phyloP scores from a whole-genome alignment of 2,888 invertebrate genomes.

The Noctua fimbriata region DNA sequence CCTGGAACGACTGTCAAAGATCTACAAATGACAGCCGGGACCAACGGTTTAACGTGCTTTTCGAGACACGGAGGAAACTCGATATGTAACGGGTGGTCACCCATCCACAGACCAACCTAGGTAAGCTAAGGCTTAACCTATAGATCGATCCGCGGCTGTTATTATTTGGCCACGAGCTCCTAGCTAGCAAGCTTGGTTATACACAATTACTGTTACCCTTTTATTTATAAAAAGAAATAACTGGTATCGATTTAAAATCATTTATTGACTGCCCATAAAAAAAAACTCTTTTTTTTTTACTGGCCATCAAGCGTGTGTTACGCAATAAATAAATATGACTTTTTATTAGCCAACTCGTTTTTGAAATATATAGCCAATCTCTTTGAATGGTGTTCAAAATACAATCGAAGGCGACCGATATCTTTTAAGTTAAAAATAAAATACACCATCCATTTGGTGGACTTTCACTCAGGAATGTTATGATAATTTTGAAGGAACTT shows the following conservation, averaged over 20 bases:
- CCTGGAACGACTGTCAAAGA: too few relatives aligned
- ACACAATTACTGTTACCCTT: neutral
- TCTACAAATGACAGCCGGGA: too few relatives aligned
- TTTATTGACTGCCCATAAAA: neutral
- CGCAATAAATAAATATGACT: neutral
- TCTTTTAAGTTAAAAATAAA: conserved; percentile 1
- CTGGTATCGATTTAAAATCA: conserved; percentile 1
- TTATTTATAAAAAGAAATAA: neutral
- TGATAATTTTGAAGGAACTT: neutral
- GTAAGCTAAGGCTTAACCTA: too few relatives aligned
- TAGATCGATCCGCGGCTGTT: too few relatives aligned
- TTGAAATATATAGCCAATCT: conserved; percentile 1
- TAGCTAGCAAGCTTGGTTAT: too few relatives aligned
- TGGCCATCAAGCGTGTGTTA: neutral
- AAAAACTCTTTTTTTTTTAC: neutral
- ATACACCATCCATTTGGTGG: neutral
- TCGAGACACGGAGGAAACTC: too few relatives aligned
- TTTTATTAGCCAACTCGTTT: conserved; percentile 14
- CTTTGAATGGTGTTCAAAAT: conserved; percentile 7
- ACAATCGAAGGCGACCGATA: conserved; percentile 2
- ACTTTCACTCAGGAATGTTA: conserved; percentile 7
- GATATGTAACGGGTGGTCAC: too few relatives aligned
- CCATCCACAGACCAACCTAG: too few relatives aligned
- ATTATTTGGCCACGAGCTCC: too few relatives aligned
- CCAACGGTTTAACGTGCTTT: too few relatives aligned